Evolutionary conservation across 2,888 invertebrate species (phyloP).

Genomic region (Arrhopalites spinosus): DNA sequence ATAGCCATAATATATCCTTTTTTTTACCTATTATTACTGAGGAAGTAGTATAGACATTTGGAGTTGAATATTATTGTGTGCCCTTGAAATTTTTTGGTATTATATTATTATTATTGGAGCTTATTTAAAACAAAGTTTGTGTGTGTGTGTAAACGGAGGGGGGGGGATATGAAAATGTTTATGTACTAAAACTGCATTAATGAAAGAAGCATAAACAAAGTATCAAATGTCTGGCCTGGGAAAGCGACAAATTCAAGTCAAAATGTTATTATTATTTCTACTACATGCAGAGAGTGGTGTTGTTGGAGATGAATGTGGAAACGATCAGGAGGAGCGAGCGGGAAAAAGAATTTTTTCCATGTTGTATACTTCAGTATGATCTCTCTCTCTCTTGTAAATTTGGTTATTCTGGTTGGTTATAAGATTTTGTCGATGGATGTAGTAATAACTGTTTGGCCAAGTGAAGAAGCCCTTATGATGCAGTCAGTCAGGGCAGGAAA

Average conservation of each 20-base stretch:
- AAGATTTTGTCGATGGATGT: slow-evolving; percentile 21
- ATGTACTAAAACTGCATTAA: slow-evolving; percentile 19
- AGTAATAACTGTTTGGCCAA: slow-evolving; percentile 22
- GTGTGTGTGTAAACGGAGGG: background rate
- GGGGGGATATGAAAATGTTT: slow-evolving; percentile 24
- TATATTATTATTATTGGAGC: slow-evolving; percentile 11
- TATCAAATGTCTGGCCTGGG: slow-evolving; percentile 34
- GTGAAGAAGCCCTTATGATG: slow-evolving; percentile 31
- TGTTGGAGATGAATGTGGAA: background rate
- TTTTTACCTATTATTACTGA: too few relatives aligned
- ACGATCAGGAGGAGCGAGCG: slow-evolving; percentile 1
- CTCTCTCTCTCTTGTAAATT: background rate
- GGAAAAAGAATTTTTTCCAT: slow-evolving; percentile 1
- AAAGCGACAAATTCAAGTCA: slow-evolving; percentile 35
- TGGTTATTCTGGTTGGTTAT: slow-evolving; percentile 7
- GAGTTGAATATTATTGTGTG: background rate
- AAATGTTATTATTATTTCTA: slow-evolving; percentile 36
- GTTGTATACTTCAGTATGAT: too few relatives aligned
- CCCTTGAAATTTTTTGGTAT: background rate
- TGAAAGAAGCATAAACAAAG: slow-evolving; percentile 37
- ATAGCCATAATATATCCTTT: too few relatives aligned
- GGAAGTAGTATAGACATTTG: background rate
- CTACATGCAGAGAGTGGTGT: slow-evolving; percentile 21
- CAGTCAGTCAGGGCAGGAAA: slow-evolving; percentile 46
- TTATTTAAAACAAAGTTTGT: slow-evolving; percentile 7